phyloP scores from a whole-genome alignment of 2,888 invertebrate genomes.

The Archips xylosteana region DNA sequence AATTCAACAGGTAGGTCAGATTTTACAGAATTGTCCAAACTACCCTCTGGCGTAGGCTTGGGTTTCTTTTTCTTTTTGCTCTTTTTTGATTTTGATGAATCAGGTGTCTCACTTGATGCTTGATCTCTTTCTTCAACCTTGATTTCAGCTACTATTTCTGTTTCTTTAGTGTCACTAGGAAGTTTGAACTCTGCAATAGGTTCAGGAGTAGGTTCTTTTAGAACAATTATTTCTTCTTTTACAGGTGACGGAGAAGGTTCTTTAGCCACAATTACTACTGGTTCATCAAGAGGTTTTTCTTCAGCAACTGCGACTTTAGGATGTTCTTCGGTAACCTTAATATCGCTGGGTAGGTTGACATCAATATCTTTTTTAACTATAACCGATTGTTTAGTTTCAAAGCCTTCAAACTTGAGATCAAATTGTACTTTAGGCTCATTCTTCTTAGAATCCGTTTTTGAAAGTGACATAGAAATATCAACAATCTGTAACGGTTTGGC shows the following conservation, averaged over 20 bases:
- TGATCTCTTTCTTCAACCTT: constrained; percentile 70
- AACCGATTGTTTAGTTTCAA: constrained; percentile 57
- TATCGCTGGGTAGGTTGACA: constrained; percentile 65
- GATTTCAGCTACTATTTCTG: constrained; percentile 45
- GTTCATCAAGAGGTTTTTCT: constrained; percentile 8
- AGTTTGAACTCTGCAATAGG: not conserved
- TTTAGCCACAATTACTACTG: not conserved
- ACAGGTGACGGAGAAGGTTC: not conserved
- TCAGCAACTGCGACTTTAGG: not conserved
- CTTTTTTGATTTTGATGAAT: constrained; percentile 75
- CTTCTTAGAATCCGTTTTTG: constrained; percentile 60
- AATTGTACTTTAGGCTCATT: constrained; percentile 67
- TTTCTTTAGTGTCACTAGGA: not conserved
- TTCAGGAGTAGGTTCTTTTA: constrained; percentile 11
- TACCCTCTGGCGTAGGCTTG: constrained; percentile 72
- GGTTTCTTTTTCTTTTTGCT: constrained; percentile 88
- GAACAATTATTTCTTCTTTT: not conserved
- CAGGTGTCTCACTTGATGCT: constrained; percentile 51
- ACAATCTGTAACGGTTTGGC: constrained; percentile 60
- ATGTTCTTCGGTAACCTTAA: constrained; percentile 59
- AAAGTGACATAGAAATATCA: constrained; percentile 71
- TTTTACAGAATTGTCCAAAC: constrained; percentile 56
- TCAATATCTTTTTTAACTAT: constrained; percentile 74
- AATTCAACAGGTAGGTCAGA: constrained; percentile 52
- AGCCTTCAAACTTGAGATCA: constrained; percentile 68